A percentile compares a stretch with the other conserved stretches of the same genome.
Evolutionary conservation across 2,797 vertebrate species (phyloP).

Genomic region (Megaceryle alcyon): DNA sequence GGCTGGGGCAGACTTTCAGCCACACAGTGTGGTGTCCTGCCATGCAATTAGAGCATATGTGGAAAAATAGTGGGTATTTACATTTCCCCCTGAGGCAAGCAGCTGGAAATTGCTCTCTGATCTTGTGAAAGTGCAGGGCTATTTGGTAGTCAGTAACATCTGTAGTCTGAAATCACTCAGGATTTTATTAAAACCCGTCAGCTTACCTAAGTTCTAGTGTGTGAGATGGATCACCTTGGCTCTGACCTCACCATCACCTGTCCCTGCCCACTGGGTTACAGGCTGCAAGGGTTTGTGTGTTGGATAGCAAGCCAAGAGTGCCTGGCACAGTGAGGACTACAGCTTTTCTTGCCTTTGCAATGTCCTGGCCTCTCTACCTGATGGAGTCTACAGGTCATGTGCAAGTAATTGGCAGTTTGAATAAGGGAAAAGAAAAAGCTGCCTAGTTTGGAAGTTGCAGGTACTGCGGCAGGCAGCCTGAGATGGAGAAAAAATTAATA

Average conservation of each 20-base stretch:
- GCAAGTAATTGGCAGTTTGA: neutral
- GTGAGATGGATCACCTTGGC: neutral
- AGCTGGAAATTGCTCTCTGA: neutral
- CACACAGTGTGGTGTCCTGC: accelerated
- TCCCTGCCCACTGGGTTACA: neutral
- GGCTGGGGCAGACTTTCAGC: neutral
- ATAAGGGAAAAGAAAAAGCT: neutral
- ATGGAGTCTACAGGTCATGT: neutral
- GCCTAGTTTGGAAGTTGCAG: neutral
- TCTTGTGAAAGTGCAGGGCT: neutral
- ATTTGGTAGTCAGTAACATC: neutral
- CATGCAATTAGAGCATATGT: neutral
- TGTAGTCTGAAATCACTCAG: neutral
- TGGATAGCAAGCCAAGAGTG: neutral
- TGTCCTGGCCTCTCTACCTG: neutral
- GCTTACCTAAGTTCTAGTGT: neutral
- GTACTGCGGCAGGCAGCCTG: neutral
- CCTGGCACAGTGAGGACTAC: neutral
- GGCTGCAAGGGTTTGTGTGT: neutral
- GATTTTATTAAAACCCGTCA: neutral
- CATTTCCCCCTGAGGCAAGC: neutral
- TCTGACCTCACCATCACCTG: neutral
- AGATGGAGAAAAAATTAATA: neutral
- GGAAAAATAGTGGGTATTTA: neutral
- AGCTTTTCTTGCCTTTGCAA: neutral